phyloP scores from a whole-genome alignment of 2,888 invertebrate genomes.

The Drosophila austrosaltans region DNA sequence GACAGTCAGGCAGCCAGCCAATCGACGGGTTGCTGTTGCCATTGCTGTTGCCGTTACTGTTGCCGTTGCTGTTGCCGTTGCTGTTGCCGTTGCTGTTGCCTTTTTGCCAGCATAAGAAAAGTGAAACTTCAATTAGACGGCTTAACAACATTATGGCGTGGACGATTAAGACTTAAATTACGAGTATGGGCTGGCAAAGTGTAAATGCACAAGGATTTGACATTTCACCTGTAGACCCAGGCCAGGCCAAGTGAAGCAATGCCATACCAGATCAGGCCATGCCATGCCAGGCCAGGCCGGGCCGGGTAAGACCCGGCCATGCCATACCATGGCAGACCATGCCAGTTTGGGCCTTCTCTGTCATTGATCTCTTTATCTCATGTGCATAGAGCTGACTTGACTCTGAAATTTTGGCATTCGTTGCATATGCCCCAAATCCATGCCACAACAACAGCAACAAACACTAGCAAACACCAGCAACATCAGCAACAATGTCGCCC shows the following conservation, averaged over 20 bases:
- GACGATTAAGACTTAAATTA: conserved; percentile 77
- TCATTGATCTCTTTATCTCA: conserved; percentile 74
- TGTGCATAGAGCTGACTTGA: conserved; percentile 32
- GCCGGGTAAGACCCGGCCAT: background rate
- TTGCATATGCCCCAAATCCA: conserved; percentile 64
- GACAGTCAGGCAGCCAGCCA: conserved; percentile 27
- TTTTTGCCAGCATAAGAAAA: conserved; percentile 41
- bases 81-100: background rate
- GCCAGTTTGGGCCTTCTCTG: conserved; percentile 38
- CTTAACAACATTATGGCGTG: conserved; percentile 77
- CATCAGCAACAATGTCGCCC: conserved; percentile 69
- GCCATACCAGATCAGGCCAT: background rate
- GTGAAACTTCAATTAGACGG: conserved; percentile 78
- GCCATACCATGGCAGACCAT: background rate
- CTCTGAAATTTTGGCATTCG: conserved; percentile 21
- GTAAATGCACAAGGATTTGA: conserved; percentile 60
- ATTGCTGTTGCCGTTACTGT: background rate
- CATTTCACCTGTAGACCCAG: conserved; percentile 65
- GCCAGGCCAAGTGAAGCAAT: conserved; percentile 9
- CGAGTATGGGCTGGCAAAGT: conserved; percentile 55
- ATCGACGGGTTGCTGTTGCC: conserved; percentile 20
- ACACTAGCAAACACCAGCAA: conserved; percentile 24
- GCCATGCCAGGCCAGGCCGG: background rate
- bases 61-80: background rate
- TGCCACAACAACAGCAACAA: conserved; percentile 36